Base-by-base conservation (phyloP, 1,140 invertebrate species). In the Pogonomyrmex californicus region DNA sequence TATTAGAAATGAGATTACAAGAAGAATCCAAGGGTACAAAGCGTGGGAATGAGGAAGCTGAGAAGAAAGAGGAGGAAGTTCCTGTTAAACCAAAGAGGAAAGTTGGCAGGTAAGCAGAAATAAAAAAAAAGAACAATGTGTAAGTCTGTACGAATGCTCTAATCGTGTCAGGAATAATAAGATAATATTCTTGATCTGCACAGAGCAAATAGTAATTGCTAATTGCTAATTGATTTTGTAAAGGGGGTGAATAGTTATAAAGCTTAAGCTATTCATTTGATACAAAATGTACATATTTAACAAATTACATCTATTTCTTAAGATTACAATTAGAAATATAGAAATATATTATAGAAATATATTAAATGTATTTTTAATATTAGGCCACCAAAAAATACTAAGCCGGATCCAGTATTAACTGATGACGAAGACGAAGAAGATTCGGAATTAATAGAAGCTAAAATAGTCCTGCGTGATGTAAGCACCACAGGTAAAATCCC, bases 351-450 rank as follows among this genome's bases (percentile, higher is more conserved):
- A 77, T 66, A 60, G 1, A 1, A 17, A 12, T 56, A 68, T 17
- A 62, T 77, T 58, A 86, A 83, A 51, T 56, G 36, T 76, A 79
- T 66, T 68, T 88, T 77, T 75, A 71, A 60, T 70, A 89, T 70
- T 79, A 95, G 95, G 30, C 94, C 94, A 88, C 93, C 93, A 76
- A 95, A 93, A 91, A 92, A 79, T 36, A 70, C 58, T 60, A 95
- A 95, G 91, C 68, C 68, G 73, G 91, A 93, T 63, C 78, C 88
- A 75, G 60, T 92, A 86, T 78, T 90, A 73, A 94, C 94, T 10
- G 94, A 95, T 7, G 94, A 95, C 9, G 95, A 95, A 75, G 94
- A 94, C n/a, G 95, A 95, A 49, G 95, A 96, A 62, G 96, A 96
- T 91, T 90, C 93, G 30, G 96, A 96, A 54, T 91, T 96, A 62